These are phyloP conservation scores for Cacatua alba DNA, from an alignment of 2,113 vertebrate species.

Conservation along the genomic window DNA sequence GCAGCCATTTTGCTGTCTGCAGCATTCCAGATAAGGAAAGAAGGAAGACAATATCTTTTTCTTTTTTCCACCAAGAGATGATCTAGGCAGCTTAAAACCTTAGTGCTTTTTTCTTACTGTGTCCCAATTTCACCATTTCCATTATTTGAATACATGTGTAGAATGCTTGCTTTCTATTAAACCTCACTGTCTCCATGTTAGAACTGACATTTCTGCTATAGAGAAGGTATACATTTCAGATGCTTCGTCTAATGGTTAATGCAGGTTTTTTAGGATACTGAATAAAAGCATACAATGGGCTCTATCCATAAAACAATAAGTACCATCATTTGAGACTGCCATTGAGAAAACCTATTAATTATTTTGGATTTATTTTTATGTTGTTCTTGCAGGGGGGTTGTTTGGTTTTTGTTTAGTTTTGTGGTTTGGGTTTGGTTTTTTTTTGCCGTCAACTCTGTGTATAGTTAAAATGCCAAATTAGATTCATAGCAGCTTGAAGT, in stretches of 20 bases:
- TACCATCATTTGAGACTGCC: conserved; percentile 44
- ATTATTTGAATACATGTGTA: conserved; percentile 73
- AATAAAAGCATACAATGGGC: background rate
- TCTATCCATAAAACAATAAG: conserved; percentile 31
- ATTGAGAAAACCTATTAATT: conserved; percentile 68
- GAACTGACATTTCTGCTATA: conserved; percentile 70
- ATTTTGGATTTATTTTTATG: conserved; percentile 64
- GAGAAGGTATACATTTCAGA: conserved; percentile 56
- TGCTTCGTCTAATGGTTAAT: conserved; percentile 54
- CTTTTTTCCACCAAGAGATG: conserved; percentile 65
- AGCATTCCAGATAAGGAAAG: conserved; percentile 80
- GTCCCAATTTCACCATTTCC: conserved; percentile 70
- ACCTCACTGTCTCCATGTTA: conserved; percentile 71
- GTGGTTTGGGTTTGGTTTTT: background rate
- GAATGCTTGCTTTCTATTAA: conserved; percentile 73
- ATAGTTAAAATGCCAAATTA: conserved; percentile 81
- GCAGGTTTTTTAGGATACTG: conserved; percentile 53
- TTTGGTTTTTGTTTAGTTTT: background rate
- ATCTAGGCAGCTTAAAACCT: conserved; percentile 87
- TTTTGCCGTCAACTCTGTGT: conserved; percentile 74
- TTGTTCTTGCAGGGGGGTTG: background rate
- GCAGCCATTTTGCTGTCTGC: conserved; percentile 64
- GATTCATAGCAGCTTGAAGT: conserved; percentile 86
- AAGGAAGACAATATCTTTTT: conserved; percentile 1
- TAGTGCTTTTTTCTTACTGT: conserved; percentile 78